Percentiles rank a stretch among this genome's conserved stretches.
Evolutionary conservation across 2,113 vertebrate genomes (phyloP).

Genomic region (Erinaceus europaeus): DNA sequence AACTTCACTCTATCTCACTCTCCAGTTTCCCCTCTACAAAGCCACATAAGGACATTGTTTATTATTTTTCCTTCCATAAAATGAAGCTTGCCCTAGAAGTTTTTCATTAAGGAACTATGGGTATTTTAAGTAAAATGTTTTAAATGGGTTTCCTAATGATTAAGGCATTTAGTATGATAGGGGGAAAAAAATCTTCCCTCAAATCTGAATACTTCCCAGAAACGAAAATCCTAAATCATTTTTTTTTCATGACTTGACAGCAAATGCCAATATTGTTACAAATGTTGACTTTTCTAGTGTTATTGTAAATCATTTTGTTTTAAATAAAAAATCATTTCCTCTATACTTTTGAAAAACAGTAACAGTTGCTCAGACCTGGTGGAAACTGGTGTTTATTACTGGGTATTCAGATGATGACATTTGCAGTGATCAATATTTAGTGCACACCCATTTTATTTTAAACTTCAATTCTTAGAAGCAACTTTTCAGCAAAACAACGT

Average conservation of each 20-base stretch:
- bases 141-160: conserved; percentile 53
- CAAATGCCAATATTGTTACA: conserved; percentile 31
- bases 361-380: conserved; percentile 50
- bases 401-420: conserved; percentile 32
- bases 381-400: conserved; percentile 55
- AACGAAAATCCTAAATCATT: conserved; percentile 27
- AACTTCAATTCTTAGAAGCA: conserved; percentile 59
- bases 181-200: not conserved
- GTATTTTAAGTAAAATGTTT: conserved; percentile 56
- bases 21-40: not conserved
- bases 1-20: not conserved
- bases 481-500: conserved; percentile 19
- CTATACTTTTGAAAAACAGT: not conserved
- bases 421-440: conserved; percentile 69
- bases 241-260: conserved; percentile 38
- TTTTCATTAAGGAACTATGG: conserved; percentile 17
- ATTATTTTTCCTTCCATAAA: conserved; percentile 35
- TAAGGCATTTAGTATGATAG: conserved; percentile 34
- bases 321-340: not conserved
- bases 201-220: conserved; percentile 46
- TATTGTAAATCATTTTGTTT: not conserved
- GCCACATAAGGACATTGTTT: conserved; percentile 12
- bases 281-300: not conserved
- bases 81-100: not conserved
- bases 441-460: conserved; percentile 51